Conservation (phyloP, 2,888 invertebrate genomes). For the Epicampocera succincta region DNA sequence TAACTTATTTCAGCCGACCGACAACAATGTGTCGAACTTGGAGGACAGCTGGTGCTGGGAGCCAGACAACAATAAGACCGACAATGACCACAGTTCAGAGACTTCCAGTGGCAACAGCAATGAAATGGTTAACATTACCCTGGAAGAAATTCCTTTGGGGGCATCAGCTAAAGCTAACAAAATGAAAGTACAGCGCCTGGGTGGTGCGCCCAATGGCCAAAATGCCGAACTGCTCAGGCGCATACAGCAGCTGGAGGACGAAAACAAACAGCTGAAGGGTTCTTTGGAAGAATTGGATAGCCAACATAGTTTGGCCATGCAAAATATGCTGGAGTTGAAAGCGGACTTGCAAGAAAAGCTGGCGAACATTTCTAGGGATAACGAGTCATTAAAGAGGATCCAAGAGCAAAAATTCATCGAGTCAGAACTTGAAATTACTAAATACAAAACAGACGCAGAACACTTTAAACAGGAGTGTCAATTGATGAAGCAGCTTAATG, state of each 20-base stretch:
- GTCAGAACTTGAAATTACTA: conserved; percentile 74
- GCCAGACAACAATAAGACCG: conserved; percentile 77
- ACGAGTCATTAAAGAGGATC: conserved; percentile 72
- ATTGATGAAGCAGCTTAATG: conserved; percentile 69
- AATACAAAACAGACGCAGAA: conserved; percentile 73
- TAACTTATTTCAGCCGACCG: conserved; percentile 71
- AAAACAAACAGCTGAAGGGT: conserved; percentile 82
- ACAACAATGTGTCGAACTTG: conserved; percentile 73
- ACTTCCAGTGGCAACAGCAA: conserved; percentile 72
- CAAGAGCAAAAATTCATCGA: conserved; percentile 74
- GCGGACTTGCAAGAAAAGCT: conserved; percentile 83
- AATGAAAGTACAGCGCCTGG: conserved; percentile 81
- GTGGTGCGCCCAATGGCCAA: conserved; percentile 32
- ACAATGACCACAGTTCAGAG: conserved; percentile 73
- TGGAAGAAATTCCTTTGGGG: conserved; percentile 72
- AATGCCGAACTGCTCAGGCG: conserved; percentile 80
- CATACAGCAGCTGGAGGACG: conserved; percentile 81
- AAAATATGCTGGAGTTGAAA: conserved; percentile 83
- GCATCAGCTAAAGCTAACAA: conserved; percentile 72
- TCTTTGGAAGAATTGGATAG: conserved; percentile 88
- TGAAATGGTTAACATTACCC: conserved; percentile 75
- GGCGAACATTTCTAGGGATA: conserved; percentile 82
- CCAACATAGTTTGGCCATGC: conserved; percentile 88
- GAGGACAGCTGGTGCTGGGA: conserved; percentile 82
- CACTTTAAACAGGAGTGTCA: conserved; percentile 71